A percentile compares a stretch with the other conserved stretches of the same genome.
These are phyloP conservation scores for Gallinago nigripennis DNA, from an alignment of 2,797 vertebrate species.

Conservation along the genomic window DNA sequence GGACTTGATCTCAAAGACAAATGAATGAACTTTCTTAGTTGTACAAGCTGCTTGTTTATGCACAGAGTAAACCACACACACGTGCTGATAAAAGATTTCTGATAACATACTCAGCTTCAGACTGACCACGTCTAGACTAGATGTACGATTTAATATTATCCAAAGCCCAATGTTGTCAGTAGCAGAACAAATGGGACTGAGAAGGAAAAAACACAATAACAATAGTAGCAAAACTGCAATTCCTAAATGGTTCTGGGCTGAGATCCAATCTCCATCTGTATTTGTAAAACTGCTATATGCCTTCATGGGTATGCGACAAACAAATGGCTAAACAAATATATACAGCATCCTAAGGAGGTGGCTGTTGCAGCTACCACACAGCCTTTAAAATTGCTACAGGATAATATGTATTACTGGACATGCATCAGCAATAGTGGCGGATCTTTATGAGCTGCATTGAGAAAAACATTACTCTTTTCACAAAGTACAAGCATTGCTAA, in stretches of 20 bases:
- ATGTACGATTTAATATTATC: background rate
- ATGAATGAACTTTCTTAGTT: background rate
- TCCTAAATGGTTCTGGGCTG: constrained; percentile 47
- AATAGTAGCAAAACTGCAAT: constrained; percentile 1
- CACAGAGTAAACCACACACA: background rate
- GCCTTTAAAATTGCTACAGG: background rate
- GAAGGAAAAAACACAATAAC: background rate
- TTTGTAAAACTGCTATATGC: background rate
- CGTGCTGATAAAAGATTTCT: background rate
- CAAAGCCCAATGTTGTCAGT: background rate
- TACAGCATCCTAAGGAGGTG: background rate
- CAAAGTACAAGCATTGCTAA: background rate
- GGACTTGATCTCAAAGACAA: background rate
- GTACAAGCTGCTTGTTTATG: background rate
- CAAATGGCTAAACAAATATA: background rate
- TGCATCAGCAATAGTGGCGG: background rate
- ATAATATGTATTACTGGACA: background rate
- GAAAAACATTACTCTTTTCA: background rate
- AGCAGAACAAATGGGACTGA: background rate
- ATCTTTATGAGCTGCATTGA: background rate
- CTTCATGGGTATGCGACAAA: background rate
- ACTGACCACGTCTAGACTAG: background rate
- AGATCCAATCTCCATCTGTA: constrained; percentile 35
- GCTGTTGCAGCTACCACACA: background rate
- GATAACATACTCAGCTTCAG: background rate